Evolutionary conservation across 2,888 invertebrate species (phyloP).

Genomic region (Allolobophora icterica): DNA sequence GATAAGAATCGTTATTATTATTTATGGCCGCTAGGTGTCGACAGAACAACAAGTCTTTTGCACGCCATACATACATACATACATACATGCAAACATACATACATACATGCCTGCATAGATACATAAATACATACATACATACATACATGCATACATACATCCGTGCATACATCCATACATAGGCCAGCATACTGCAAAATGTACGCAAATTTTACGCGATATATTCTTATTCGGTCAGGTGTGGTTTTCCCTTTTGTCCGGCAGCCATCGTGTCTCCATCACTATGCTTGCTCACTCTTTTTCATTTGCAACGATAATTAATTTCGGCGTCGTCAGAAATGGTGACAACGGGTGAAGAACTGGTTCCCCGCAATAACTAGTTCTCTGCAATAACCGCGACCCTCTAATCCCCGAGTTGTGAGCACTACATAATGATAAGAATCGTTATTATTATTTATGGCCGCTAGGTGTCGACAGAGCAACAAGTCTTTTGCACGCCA

Average conservation of each 20-base stretch:
- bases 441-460: neutral
- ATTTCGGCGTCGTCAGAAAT: neutral
- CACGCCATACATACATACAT: neutral
- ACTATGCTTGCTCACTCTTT: neutral
- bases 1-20: neutral
- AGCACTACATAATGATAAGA: neutral
- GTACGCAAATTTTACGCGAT: neutral
- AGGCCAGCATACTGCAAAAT: neutral
- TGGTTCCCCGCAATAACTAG: slow-evolving; percentile 6
- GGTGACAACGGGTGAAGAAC: neutral
- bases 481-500: slow-evolving; percentile 11
- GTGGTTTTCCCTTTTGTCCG: neutral
- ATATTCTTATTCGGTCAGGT: neutral
- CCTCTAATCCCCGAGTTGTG: neutral
- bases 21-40: neutral
- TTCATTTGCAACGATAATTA: slow-evolving; percentile 9
- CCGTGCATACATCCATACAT: no score
- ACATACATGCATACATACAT: no score
- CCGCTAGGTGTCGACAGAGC: neutral
- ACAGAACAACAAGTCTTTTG: slow-evolving; percentile 8
- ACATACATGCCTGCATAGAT: neutral
- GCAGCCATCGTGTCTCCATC: slow-evolving; percentile 17
- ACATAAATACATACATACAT: no score
- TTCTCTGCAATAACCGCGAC: neutral
- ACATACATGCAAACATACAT: neutral